A percentile compares a stretch with the other conserved stretches of the same genome.
phyloP scores from a whole-genome alignment of 2,888 invertebrate genomes.

The Dolichopus griseipennis region DNA sequence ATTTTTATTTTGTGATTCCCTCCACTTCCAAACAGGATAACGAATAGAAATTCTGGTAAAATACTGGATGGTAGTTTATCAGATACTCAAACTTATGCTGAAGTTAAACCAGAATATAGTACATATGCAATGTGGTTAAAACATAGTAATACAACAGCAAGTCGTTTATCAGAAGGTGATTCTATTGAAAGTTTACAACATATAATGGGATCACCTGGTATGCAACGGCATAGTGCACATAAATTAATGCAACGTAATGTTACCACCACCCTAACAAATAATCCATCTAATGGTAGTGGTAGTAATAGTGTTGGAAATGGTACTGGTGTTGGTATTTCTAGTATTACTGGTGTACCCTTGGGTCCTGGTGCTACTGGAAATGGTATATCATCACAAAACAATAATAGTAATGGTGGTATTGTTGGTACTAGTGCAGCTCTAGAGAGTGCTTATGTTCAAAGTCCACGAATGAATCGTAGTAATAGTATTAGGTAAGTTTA shows the following conservation, averaged over 20 bases:
- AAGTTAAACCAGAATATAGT: conserved; percentile 67
- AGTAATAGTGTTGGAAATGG: conserved; percentile 22
- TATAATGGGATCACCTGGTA: conserved; percentile 55
- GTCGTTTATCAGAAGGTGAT: conserved; percentile 80
- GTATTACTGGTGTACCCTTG: conserved; percentile 19
- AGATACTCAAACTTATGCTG: conserved; percentile 69
- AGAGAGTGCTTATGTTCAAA: conserved; percentile 46
- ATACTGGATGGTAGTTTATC: conserved; percentile 75
- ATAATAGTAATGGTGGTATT: conserved; percentile 31
- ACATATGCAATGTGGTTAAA: conserved; percentile 81
- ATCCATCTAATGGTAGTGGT: conserved; percentile 22
- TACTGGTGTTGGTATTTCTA: conserved; percentile 3
- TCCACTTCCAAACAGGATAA: conserved; percentile 34
- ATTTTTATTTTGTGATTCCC: not conserved
- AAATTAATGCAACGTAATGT: conserved; percentile 38
- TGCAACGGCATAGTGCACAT: conserved; percentile 43
- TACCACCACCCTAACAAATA: not conserved
- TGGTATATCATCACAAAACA: not conserved
- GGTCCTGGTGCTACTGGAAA: conserved; percentile 11
- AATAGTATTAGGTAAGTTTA: conserved; percentile 78
- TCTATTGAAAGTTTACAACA: conserved; percentile 69
- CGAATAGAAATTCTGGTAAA: conserved; percentile 46
- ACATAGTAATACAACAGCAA: conserved; percentile 73
- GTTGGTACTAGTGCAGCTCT: not conserved
- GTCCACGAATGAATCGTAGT: conserved; percentile 69